These are phyloP conservation scores for Clarias gariepinus DNA, from an alignment of 2,113 vertebrate genomes.

Conservation along the genomic window DNA sequence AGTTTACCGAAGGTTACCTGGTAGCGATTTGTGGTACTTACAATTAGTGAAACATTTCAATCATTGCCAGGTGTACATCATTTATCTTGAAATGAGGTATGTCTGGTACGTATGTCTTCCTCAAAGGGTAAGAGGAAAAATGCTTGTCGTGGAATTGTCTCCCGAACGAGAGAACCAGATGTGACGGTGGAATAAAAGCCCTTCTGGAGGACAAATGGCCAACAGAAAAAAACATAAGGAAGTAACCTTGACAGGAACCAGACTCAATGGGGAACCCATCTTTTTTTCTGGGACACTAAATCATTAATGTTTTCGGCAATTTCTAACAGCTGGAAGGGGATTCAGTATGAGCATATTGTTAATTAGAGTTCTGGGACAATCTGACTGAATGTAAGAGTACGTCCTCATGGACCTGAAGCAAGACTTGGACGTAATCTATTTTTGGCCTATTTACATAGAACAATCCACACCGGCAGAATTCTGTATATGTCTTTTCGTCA, in stretches of 20 bases:
- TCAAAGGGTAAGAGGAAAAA: background rate
- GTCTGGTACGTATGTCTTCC: background rate
- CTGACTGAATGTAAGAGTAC: too few relatives aligned
- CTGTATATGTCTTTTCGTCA: background rate
- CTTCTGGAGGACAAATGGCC: background rate
- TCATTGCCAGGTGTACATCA: background rate
- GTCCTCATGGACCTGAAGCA: background rate
- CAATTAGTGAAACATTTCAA: background rate
- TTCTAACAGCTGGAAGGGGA: background rate
- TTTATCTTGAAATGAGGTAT: background rate
- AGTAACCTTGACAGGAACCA: background rate
- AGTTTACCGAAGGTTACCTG: background rate
- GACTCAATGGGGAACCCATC: background rate
- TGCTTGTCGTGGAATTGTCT: background rate
- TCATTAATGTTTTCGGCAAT: background rate
- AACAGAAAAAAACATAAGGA: background rate
- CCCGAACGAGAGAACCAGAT: background rate
- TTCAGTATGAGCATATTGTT: too few relatives aligned
- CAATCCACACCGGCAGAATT: background rate
- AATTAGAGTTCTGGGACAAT: too few relatives aligned
- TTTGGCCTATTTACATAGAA: background rate
- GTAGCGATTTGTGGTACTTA: background rate
- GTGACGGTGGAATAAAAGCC: background rate
- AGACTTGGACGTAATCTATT: background rate
- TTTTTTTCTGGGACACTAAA: background rate